Base-by-base conservation (phyloP, 92 coral and sea anemone genomes). In the Heteractis magnifica region DNA sequence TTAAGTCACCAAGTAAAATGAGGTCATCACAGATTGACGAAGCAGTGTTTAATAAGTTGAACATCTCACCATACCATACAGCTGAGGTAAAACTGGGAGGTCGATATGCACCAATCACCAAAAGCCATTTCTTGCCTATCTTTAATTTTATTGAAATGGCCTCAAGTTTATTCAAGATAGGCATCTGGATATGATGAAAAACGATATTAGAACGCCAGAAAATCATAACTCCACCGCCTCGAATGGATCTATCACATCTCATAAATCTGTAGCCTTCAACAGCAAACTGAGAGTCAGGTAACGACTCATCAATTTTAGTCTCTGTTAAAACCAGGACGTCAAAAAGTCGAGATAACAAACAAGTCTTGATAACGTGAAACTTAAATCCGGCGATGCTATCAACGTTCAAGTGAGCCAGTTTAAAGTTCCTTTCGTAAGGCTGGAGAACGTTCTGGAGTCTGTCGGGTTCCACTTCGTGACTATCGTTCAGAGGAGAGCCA, bases 71-170 rank as follows among this genome's bases (percentile, higher is more conserved):
- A 14, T n/a, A 18, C 80, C 80, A 86, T 1, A 44, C 6, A 18
- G 79, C 52, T 52, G 71, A 60, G 41, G 73, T 78, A 60, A 88
- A 49, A 75, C 71, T 82, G 49, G 83, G 90, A 20, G 87, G 87
- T 68, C 90, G 9, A 71, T 83, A 87, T 13, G 83, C 82, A 71
- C 89, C 89, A 19, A 19, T 19, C 10, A 80, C 41, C 10, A 80
- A 49, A 16, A 79, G 49, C 77, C 82, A 55, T 49, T 48, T 18
- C 59, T 77, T 77, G 16, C 71, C 85, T 23, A 52, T 73, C 77
- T 79, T 77, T 26, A 87, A 56, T 77, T 83, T 87, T 0, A 81
- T 19, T 12, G 51, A 11, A 18, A 81, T 52, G 15, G 72, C 5
- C 41, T 65, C 44, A 2, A 65, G 34, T 65, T 65, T 65, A 8